Base-by-base conservation (phyloP, 2,113 vertebrate genomes). In the Myiopsitta monachus region DNA sequence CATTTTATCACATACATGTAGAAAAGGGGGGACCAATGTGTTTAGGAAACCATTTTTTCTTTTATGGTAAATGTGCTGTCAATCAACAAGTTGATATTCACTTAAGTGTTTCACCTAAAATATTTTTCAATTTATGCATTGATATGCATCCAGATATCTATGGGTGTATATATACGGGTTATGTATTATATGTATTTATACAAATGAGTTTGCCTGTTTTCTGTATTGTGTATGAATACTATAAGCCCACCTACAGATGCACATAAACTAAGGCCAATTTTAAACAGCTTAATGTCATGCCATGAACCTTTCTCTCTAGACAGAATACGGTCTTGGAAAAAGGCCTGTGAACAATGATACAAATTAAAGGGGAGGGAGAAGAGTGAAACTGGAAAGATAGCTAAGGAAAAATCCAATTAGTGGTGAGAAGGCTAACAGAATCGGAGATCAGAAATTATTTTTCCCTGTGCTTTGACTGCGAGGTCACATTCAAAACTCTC, bases 361-460 rank as follows among this genome's bases (percentile, higher is more conserved):
- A 90, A 90, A 90, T 88, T 77, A 81, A 76, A 67, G 89, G 21
- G 8, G 44, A 55, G 43, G 15, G 47, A 28, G 16, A 27, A 83
- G 79, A 90, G 62, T 16, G 54, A 94, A 94, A 91, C 69, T 88
- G 91, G 91, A 93, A 96, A 92, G 90, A 93, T 82, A 49, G 64
- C 51, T 69, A 83, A 95, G 51, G 68, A 94, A 72, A 96, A 91
- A 90, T 86, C 74, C 68, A 88, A 87, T 81, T 78, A 96, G 55
- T 8, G 4, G 36, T 57, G 79, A 96, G 93, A 92, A 83, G 63
- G 75, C n/a, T 83, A 89, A 87, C 61, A 95, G 92, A 95, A 94
- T 79, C 36, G 36, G 85, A 95, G 96, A 94, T 87, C 52, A 96
- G 84, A 93, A 88, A 92, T 93, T 92, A 85, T 88, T 92, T 82